Conservation (phyloP, 2,797 vertebrate species). For the Microctenopoma steveboyesi region DNA sequence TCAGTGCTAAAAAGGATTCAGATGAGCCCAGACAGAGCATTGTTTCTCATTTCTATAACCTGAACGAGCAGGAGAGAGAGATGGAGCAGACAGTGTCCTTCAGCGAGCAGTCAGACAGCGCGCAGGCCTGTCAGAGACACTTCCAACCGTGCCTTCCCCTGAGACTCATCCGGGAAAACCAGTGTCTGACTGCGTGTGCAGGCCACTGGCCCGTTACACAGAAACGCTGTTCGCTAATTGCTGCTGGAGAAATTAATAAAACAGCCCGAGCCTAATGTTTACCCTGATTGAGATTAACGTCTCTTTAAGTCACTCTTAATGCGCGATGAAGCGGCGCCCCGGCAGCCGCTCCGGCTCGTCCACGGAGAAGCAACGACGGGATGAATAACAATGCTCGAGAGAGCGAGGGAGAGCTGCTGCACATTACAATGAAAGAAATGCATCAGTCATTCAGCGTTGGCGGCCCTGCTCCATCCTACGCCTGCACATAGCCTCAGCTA, state of each 20-base stretch:
- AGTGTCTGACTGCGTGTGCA: slow-evolving; percentile 5
- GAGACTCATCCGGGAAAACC: slow-evolving; percentile 46
- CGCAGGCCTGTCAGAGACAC: slow-evolving; percentile 53
- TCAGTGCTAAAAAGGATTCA: not conserved
- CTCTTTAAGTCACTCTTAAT: slow-evolving; percentile 45
- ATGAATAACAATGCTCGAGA: slow-evolving; percentile 27
- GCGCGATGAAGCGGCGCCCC: slow-evolving; percentile 2
- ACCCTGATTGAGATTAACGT: slow-evolving; percentile 69
- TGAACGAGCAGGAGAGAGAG: not conserved
- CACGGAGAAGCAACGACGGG: not conserved
- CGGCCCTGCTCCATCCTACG: not conserved
- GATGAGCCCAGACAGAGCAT: not conserved
- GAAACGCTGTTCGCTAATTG: slow-evolving; percentile 52
- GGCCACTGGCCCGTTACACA: slow-evolving; percentile 30
- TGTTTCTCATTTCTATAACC: not conserved
- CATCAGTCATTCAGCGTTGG: not conserved
- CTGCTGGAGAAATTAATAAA: slow-evolving; percentile 51
- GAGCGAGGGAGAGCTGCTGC: slow-evolving; percentile 3
- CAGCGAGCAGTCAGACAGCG: slow-evolving; percentile 51
- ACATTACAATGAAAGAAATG: not conserved
- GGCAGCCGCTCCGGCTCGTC: slow-evolving; percentile 15
- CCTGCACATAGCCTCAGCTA: not conserved
- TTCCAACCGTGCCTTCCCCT: slow-evolving; percentile 35
- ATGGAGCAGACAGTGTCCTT: slow-evolving; percentile 37
- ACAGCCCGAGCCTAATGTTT: slow-evolving; percentile 56